Conservation (phyloP, 2,113 vertebrate species). For the Cephalopterus ornatus region DNA sequence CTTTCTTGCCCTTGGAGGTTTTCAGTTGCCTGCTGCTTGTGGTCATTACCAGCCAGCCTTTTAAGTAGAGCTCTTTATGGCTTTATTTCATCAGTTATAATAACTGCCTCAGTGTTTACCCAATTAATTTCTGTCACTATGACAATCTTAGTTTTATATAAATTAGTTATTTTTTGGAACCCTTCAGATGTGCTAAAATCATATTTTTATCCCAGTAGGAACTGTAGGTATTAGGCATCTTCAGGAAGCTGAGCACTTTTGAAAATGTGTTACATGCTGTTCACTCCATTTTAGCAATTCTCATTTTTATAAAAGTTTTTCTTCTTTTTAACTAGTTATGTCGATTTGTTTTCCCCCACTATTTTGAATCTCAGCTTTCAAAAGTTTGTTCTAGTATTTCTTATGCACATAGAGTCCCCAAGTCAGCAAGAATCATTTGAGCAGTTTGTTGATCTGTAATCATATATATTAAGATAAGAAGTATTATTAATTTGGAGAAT, state of each 20-base stretch:
- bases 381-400: background rate
- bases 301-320: background rate
- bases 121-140: conserved; percentile 5
- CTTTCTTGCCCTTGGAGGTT: background rate
- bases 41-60: background rate
- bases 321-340: background rate
- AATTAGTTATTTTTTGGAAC: conserved; percentile 4
- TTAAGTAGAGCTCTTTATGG: background rate
- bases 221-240: background rate
- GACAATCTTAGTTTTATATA: background rate
- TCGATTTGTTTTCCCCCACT: background rate
- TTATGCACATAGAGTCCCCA: background rate
- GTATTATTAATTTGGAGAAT: background rate
- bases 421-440: background rate
- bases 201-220: background rate
- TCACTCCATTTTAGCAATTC: background rate
- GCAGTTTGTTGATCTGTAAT: background rate
- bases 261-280: background rate
- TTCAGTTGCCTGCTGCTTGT: background rate
- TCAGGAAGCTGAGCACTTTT: background rate
- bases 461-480: background rate
- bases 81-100: background rate
- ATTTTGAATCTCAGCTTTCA: background rate
- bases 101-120: background rate
- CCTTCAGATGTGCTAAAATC: background rate